Evolutionary conservation across 2,113 vertebrate genomes (phyloP).

Genomic region (Gobio gobio): DNA sequence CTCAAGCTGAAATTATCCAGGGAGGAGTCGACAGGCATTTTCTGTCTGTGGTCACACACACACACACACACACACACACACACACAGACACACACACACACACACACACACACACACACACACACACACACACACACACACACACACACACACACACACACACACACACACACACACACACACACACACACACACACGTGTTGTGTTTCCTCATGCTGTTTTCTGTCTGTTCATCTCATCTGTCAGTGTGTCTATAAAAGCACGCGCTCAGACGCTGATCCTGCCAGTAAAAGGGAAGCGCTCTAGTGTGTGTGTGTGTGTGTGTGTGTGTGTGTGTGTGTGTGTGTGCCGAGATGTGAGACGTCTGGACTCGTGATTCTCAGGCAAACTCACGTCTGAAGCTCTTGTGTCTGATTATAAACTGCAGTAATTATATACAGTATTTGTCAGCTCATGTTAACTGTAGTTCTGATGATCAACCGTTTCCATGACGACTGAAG

Average conservation of each 20-base stretch:
- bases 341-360: neutral
- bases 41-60: conserved; percentile 5
- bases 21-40: neutral
- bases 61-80: neutral
- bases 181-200: neutral
- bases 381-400: no score
- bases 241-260: neutral
- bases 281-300: no score
- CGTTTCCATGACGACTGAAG: neutral
- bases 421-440: no score
- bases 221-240: neutral
- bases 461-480: no score
- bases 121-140: neutral
- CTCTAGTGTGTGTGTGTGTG: neutral
- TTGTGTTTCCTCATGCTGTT: neutral
- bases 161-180: neutral
- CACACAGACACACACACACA: no score
- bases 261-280: no score
- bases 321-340: neutral
- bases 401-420: no score
- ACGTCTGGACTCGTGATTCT: neutral
- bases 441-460: no score
- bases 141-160: neutral
- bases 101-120: neutral
- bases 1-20: neutral